Conservation (phyloP, 1,140 invertebrate species). For the Drosophila willistoni region DNA sequence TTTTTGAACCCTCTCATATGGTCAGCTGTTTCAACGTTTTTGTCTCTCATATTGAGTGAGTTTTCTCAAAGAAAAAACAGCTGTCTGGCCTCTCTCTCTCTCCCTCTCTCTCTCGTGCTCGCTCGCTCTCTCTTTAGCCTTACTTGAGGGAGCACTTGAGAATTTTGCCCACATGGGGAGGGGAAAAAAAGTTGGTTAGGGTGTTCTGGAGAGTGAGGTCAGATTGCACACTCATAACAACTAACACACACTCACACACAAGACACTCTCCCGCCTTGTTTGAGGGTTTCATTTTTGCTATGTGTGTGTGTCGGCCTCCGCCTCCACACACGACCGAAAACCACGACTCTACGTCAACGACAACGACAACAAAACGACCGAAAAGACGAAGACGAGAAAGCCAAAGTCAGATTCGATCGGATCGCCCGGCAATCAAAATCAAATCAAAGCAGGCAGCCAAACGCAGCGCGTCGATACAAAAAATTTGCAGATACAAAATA, state of each 20-base stretch:
- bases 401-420: constrained; percentile 37
- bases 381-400: constrained; percentile 36
- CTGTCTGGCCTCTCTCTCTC: not conserved
- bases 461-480: constrained; percentile 64
- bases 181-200: not conserved
- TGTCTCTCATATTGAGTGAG: constrained; percentile 12
- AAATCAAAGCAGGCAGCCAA: constrained; percentile 71
- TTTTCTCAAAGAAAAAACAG: not conserved
- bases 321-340: constrained; percentile 47
- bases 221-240: constrained; percentile 45
- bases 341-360: constrained; percentile 29
- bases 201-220: not conserved
- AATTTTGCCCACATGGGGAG: too few species aligned
- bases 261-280: constrained; percentile 7
- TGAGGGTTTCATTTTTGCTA: not conserved
- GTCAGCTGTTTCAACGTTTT: not conserved
- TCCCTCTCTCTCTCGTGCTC: not conserved
- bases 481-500: constrained; percentile 25
- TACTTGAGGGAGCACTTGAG: not conserved
- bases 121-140: not conserved
- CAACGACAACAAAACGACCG: constrained; percentile 23
- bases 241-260: not conserved
- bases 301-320: constrained; percentile 36
- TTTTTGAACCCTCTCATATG: not conserved
- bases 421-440: constrained; percentile 61